Evolutionary conservation across 2,888 invertebrate species (phyloP), one percentile per base, ranked within the genome.

Genomic region (Coelopa pilipes): DNA sequence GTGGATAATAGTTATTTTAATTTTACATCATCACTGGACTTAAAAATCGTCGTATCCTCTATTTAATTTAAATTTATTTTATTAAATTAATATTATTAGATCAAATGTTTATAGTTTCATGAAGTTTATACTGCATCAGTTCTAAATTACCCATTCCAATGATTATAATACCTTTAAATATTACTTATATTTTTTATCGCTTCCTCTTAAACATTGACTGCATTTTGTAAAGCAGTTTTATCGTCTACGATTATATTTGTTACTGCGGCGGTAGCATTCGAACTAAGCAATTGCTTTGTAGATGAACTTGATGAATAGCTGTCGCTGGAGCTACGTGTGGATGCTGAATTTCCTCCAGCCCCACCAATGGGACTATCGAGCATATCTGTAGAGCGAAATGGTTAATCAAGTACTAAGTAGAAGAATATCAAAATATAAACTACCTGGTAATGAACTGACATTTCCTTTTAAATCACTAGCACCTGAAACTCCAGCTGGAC

Each of bases 291-390:
- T 84, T 93, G 92, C 45, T 93, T 90, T 4, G 94, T 93, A 62
- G 94, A 94, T n/a, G 93, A 93, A 73, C 92, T 92, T 10, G 94
- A 94, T 80, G 93, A 93, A 88, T 93, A 94, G 81, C 94, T 94
- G 84, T 94, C 94, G 73, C 92, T 93, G 75, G 94, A 94, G 76
- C 94, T 94, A 66, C 94, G 91, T 17, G 88, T 87, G 15, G 87
- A 87, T 5, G 87, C 83, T 55, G 88, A 87, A 74, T 87, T 87
- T 13, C 83, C 86, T 9, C 88, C 86, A 74, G 86, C 87, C 74
- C 92, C 92, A 76, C 92, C 92, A 75, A 92, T 89, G 11, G 94
- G 94, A 9, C 93, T 93, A 73, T 93, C 93, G 72, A 87, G 74
- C 85, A 85, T 87, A 77, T 85, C 85, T 86, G 66, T 34, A 7